These are phyloP conservation scores for Dasyurus viverrinus DNA, from an alignment of 2,113 vertebrate species.

Conservation along the genomic window DNA sequence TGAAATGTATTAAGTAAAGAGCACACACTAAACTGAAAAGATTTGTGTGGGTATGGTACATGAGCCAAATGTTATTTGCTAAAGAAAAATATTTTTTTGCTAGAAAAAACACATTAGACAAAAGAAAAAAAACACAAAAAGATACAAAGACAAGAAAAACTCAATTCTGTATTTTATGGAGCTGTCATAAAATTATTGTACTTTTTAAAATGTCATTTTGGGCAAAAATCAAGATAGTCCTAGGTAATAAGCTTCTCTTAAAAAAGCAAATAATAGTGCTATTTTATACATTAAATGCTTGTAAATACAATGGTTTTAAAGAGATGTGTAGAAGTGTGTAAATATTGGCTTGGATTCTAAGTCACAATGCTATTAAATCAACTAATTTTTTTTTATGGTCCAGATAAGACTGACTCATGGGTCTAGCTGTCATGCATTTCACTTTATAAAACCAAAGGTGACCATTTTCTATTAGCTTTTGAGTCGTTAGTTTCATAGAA, in stretches of 20 bases:
- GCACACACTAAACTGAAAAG: conserved; percentile 27
- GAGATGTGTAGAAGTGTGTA: neutral
- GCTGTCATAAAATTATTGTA: conserved; percentile 41
- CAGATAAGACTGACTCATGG: conserved; percentile 5
- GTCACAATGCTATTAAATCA: neutral
- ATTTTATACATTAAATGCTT: neutral
- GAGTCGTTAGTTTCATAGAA: neutral
- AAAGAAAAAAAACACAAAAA: neutral
- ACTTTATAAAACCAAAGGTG: conserved; percentile 43
- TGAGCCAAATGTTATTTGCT: neutral
- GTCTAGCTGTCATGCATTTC: conserved; percentile 25
- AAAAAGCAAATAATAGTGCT: conserved; percentile 34
- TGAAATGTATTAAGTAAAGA: conserved; percentile 53
- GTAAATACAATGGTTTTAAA: conserved; percentile 19
- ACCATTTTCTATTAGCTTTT: conserved; percentile 48
- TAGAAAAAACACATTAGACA: neutral
- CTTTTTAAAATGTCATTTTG: conserved; percentile 27
- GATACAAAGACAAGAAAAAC: neutral
- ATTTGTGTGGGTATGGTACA: conserved; percentile 2
- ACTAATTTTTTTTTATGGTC: conserved; percentile 7
- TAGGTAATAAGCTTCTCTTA: conserved; percentile 23
- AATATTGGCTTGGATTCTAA: neutral
- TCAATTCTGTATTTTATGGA: conserved; percentile 15
- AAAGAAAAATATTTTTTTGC: neutral
- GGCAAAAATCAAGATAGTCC: neutral